A percentile compares a stretch with the other conserved stretches of the same genome.
These are phyloP conservation scores for Parnassius apollo DNA, from an alignment of 2,888 invertebrate genomes.

Conservation along the genomic window DNA sequence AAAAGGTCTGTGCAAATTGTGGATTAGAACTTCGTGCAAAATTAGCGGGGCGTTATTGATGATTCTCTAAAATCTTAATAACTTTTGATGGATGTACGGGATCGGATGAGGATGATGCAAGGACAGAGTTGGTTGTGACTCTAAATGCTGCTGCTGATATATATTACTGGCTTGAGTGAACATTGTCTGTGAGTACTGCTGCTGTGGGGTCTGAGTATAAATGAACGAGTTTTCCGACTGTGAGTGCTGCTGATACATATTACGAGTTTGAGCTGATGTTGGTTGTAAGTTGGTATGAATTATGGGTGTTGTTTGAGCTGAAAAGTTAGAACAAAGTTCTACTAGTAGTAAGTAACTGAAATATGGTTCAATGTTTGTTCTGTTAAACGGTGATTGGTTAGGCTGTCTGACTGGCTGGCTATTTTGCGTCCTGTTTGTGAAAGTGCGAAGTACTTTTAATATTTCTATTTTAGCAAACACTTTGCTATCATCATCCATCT, in stretches of 20 bases:
- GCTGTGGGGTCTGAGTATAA: neutral
- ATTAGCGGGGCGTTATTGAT: neutral
- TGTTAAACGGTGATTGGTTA: too few species aligned
- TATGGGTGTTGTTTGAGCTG: too few species aligned
- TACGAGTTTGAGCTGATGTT: too few species aligned
- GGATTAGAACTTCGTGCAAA: neutral
- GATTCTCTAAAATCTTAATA: neutral
- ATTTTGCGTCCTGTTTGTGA: too few species aligned
- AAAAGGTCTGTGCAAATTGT: neutral
- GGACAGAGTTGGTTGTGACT: neutral
- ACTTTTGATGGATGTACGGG: neutral
- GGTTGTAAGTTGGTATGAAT: too few species aligned
- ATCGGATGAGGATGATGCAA: neutral
- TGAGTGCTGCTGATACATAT: neutral
- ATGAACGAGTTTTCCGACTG: neutral
- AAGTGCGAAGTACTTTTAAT: neutral
- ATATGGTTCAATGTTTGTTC: too few species aligned
- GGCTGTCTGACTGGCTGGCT: too few species aligned
- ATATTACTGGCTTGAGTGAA: neutral
- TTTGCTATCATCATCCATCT: neutral
- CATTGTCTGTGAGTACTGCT: neutral
- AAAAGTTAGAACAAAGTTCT: too few species aligned
- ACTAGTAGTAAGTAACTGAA: too few species aligned
- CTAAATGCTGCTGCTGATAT: too few species aligned
- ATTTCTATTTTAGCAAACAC: neutral